Percentiles rank a stretch among this genome's conserved stretches.
phyloP scores from a whole-genome alignment of 2,888 invertebrate species.

The Flabesymbios commensalis region DNA sequence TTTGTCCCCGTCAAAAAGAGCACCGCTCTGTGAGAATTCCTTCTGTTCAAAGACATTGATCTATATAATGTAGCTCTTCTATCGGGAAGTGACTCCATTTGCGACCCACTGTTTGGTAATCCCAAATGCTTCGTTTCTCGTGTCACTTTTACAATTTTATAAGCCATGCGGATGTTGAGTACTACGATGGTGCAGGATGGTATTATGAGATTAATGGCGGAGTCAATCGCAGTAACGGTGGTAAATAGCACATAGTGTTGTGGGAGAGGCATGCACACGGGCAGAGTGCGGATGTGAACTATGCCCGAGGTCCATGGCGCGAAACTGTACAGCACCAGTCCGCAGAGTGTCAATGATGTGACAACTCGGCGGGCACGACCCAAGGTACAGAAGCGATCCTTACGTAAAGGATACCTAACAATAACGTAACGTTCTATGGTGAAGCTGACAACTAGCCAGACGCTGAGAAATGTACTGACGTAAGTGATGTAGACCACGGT shows the following conservation, averaged over 20 bases:
- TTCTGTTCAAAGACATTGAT: background rate
- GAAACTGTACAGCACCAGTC: slow-evolving; percentile 11
- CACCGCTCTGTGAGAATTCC: background rate
- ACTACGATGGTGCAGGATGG: slow-evolving; percentile 15
- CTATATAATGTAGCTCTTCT: background rate
- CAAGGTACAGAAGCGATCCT: slow-evolving; percentile 16
- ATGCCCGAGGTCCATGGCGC: slow-evolving; percentile 16
- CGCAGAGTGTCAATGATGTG: background rate
- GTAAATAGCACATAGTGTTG: slow-evolving; percentile 13
- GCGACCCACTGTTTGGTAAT: background rate
- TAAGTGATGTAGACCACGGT: slow-evolving; percentile 71
- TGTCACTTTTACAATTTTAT: slow-evolving; percentile 7
- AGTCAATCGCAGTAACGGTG: slow-evolving; percentile 5
- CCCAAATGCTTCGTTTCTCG: too few species aligned
- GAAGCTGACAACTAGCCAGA: slow-evolving; percentile 18
- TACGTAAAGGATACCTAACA: slow-evolving; percentile 17
- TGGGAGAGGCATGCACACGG: slow-evolving; percentile 15
- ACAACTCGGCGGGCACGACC: slow-evolving; percentile 14
- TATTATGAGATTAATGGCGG: slow-evolving; percentile 11
- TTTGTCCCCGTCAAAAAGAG: background rate
- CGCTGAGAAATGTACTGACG: slow-evolving; percentile 33
- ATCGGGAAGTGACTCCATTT: background rate
- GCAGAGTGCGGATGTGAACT: background rate
- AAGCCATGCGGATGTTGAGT: slow-evolving; percentile 17
- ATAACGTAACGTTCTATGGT: slow-evolving; percentile 25